Evolutionary conservation across 2,888 invertebrate species (phyloP).

Genomic region (Syrphus vitripennis): DNA sequence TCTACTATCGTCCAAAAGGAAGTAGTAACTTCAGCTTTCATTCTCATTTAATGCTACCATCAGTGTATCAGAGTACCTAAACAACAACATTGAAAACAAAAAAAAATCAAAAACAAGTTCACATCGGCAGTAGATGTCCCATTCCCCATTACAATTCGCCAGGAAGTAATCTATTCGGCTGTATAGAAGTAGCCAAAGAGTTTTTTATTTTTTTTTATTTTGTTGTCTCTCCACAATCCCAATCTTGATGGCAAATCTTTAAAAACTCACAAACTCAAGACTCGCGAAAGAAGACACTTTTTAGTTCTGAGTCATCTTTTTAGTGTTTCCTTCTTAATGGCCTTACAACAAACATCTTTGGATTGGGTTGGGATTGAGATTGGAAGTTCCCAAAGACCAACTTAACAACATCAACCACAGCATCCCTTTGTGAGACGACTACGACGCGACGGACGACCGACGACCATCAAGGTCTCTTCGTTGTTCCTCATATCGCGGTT

Average conservation of each 20-base stretch:
- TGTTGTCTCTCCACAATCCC: neutral
- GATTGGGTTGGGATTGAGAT: neutral
- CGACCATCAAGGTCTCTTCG: slow-evolving; percentile 40
- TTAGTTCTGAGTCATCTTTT: slow-evolving; percentile 55
- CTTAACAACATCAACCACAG: slow-evolving; percentile 9
- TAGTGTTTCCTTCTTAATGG: slow-evolving; percentile 25
- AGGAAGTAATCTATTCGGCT: slow-evolving; percentile 67
- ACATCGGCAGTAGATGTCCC: neutral
- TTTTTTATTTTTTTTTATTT: neutral
- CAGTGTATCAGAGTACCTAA: neutral
- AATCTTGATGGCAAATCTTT: slow-evolving; percentile 59
- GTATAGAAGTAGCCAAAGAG: slow-evolving; percentile 50
- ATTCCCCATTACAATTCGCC: slow-evolving; percentile 51
- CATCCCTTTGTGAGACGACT: slow-evolving; percentile 8
- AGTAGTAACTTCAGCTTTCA: slow-evolving; percentile 35
- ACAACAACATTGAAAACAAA: neutral
- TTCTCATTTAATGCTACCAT: slow-evolving; percentile 9
- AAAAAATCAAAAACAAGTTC: neutral
- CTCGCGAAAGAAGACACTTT: slow-evolving; percentile 26
- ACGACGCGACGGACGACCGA: neutral
- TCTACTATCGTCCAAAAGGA: slow-evolving; percentile 24
- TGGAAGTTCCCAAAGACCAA: slow-evolving; percentile 22
- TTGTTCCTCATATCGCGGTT: slow-evolving; percentile 30
- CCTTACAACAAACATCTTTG: slow-evolving; percentile 7
- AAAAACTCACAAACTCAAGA: slow-evolving; percentile 30